phyloP scores from a whole-genome alignment of 2,797 vertebrate species.

The Characodon lateralis region DNA sequence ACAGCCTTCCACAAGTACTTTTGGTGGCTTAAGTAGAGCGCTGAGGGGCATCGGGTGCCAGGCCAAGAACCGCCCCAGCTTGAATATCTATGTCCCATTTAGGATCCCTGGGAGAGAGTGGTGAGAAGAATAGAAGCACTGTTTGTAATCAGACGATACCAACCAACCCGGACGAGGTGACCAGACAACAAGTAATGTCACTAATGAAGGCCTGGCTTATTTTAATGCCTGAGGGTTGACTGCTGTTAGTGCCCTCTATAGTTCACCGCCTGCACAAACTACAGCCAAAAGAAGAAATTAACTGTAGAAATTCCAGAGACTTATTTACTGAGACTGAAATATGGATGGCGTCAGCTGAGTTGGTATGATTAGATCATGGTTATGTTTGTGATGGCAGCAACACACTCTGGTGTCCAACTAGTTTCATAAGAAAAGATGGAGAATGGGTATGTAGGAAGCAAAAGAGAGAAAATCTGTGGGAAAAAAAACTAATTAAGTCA shows the following conservation, averaged over 20 bases:
- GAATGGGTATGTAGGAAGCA: not conserved
- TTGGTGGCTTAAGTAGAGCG: constrained; percentile 65
- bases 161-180: constrained; percentile 60
- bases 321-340: constrained; percentile 30
- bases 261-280: constrained; percentile 26
- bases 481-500: constrained; percentile 28
- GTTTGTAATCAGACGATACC: constrained; percentile 68
- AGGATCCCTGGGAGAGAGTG: constrained; percentile 62
- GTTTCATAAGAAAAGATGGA: constrained; percentile 13
- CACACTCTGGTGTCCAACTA: constrained; percentile 36
- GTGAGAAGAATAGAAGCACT: constrained; percentile 70
- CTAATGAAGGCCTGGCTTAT: constrained; percentile 51
- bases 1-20: constrained; percentile 59
- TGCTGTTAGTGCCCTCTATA: constrained; percentile 49
- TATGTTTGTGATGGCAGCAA: constrained; percentile 12
- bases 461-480: not conserved
- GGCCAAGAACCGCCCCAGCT: constrained; percentile 63
- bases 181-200: constrained; percentile 61
- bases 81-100: constrained; percentile 76
- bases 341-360: constrained; percentile 15
- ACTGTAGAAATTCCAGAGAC: constrained; percentile 5
- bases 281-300: constrained; percentile 34
- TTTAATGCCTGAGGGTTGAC: constrained; percentile 53
- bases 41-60: constrained; percentile 66
- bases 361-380: constrained; percentile 33